Base-by-base conservation (phyloP, 2,888 invertebrate species). In the Tenthredo scrophulariae region DNA sequence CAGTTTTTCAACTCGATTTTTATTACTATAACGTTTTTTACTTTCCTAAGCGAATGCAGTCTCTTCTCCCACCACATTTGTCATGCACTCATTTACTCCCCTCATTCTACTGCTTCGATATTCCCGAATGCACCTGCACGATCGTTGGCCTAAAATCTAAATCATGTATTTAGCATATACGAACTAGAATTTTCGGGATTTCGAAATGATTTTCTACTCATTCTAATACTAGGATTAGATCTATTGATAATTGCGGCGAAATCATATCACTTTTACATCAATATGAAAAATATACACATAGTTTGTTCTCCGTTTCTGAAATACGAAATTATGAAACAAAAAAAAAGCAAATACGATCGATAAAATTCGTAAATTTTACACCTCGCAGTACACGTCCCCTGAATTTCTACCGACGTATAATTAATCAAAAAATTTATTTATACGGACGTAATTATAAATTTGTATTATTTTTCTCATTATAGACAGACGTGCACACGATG, bases 401-500 rank as follows among this genome's bases (percentile, higher is more conserved):
- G 29, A 62, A 26, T 62, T n/a, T n/a, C 3, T 33, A 15, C 10
- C 13, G 33, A 7, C 22, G 43, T 33, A 75, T 29, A 50, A 46
- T 77, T 26, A 29, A 7, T 15, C 50, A 9, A 4, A 77, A 50
- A 29, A 7, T 50, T 1, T 50, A 10, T 74, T 18, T 9, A 5
- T 75, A 50, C 22, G 26, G 75, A 75, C 13, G 13, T 22, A 46
- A 46, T 80, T 80, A n/a, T 80, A 84, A 84, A 33, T 70, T 70
- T 67, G 7, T 67, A 3, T 84, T 54, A 74, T 74, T 85, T 82
- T 83, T 85, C 26, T 85, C 87, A 82, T 88, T 88, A 84, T 88
- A 88, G 87, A 87, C 86, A 84, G 72, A 87, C 86, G 85, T 37
- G 43, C 13, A 72, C 80, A 84, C 72, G 89, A 93, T 93, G 93